Conservation (phyloP, 1,140 invertebrate genomes). For the Hycleus cichorii region DNA sequence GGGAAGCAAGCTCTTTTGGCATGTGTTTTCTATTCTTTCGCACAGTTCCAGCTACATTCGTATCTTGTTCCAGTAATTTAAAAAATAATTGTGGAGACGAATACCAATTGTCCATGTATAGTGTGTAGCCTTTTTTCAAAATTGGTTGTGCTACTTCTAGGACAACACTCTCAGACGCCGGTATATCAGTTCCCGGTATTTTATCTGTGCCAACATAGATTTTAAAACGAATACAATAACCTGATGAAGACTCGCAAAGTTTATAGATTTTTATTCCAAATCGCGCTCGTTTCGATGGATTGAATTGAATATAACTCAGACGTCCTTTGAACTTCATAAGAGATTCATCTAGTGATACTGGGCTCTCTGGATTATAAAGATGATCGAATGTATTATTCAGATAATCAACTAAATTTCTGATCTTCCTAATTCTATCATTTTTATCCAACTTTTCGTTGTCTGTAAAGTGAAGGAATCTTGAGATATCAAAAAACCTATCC, state of each 20-base stretch:
- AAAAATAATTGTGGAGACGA: no score
- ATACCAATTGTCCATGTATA: no score
- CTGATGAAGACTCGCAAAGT: not conserved
- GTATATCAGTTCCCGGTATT: no score
- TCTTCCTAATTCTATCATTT: conserved; percentile 1
- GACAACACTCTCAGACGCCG: no score
- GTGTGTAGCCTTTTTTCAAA: no score
- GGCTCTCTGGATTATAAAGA: conserved; percentile 8
- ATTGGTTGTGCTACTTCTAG: no score
- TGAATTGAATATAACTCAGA: conserved; percentile 17
- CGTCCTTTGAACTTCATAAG: conserved; percentile 16
- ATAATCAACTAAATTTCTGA: not conserved
- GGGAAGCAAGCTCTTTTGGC: no score
- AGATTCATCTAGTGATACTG: conserved; percentile 11
- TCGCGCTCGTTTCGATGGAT: conserved; percentile 15
- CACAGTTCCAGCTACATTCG: no score
- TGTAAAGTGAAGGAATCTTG: not conserved
- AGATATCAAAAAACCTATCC: not conserved
- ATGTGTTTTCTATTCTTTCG: no score
- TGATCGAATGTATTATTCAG: conserved; percentile 1
- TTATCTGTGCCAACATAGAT: no score
- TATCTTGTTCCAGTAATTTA: no score
- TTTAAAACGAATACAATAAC: no score
- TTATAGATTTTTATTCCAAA: conserved; percentile 12
- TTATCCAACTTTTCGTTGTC: not conserved